phyloP scores from a whole-genome alignment of 2,888 invertebrate genomes.

The Tuberolachnus salignus region DNA sequence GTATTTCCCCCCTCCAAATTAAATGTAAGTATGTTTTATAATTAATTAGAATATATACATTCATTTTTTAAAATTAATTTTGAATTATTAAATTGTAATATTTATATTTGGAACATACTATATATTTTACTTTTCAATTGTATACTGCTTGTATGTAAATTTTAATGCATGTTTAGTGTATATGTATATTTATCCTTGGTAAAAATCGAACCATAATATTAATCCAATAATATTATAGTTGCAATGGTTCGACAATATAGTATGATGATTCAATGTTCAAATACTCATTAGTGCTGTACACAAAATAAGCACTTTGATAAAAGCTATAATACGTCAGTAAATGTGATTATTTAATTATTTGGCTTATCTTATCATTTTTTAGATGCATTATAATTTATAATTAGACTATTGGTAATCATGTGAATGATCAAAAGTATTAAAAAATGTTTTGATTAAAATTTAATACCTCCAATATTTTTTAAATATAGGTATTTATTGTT shows the following conservation, averaged over 20 bases:
- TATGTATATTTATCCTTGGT: not conserved
- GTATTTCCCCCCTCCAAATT: no score
- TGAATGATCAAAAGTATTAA: not conserved
- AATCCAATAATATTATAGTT: constrained; percentile 38
- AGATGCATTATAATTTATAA: constrained; percentile 8
- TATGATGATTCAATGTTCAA: constrained; percentile 54
- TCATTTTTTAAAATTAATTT: no score
- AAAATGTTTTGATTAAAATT: not conserved
- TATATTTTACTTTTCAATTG: not conserved
- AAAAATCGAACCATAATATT: constrained; percentile 23
- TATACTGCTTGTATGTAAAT: no score
- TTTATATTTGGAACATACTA: not conserved
- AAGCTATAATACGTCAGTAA: constrained; percentile 9
- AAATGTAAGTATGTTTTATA: no score
- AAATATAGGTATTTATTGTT: not conserved
- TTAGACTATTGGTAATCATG: not conserved
- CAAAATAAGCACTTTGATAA: constrained; percentile 39
- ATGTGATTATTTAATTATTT: not conserved
- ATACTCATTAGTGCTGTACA: constrained; percentile 32
- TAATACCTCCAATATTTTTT: not conserved
- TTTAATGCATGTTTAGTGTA: no score
- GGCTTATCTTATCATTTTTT: constrained; percentile 18
- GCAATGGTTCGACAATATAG: constrained; percentile 41
- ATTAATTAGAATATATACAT: no score
- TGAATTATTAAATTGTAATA: no score